Conservation (phyloP, 2,797 vertebrate species). For the Thalassophryne amazonica region DNA sequence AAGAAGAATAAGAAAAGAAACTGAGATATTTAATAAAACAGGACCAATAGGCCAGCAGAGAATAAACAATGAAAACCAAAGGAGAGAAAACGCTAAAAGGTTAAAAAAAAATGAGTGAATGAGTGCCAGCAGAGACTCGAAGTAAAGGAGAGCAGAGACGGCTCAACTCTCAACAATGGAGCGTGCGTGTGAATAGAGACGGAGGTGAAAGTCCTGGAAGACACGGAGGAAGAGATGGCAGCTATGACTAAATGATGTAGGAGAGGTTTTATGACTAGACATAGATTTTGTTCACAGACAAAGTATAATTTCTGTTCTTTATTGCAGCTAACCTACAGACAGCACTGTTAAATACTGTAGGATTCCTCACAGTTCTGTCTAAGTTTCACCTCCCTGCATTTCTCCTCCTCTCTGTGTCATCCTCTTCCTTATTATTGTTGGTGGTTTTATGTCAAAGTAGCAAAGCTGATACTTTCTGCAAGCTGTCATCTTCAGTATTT, state of each 20-base stretch:
- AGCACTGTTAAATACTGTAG: slow-evolving; percentile 10
- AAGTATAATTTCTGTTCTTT: slow-evolving; percentile 21
- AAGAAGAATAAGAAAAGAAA: not conserved
- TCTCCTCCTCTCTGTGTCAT: slow-evolving; percentile 4
- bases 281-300: slow-evolving; percentile 2
- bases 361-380: slow-evolving; percentile 1
- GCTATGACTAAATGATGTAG: slow-evolving; percentile 61
- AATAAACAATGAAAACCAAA: slow-evolving; percentile 10
- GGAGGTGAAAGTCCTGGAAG: slow-evolving; percentile 36
- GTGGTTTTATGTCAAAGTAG: slow-evolving; percentile 30
- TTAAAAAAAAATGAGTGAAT: slow-evolving; percentile 1
- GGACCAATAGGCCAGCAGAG: slow-evolving; percentile 12
- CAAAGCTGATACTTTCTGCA: slow-evolving; percentile 45
- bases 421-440: slow-evolving; percentile 31
- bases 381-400: not conserved
- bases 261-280: slow-evolving; percentile 2
- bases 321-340: slow-evolving; percentile 19
- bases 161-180: not conserved
- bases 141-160: slow-evolving; percentile 11
- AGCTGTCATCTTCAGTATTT: slow-evolving; percentile 26
- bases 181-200: slow-evolving; percentile 1
- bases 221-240: slow-evolving; percentile 23
- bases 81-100: slow-evolving; percentile 1
- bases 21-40: slow-evolving; percentile 20
- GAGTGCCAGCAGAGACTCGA: slow-evolving; percentile 17